phyloP scores from a whole-genome alignment of 2,888 invertebrate genomes.

The Apoda limacodes region DNA sequence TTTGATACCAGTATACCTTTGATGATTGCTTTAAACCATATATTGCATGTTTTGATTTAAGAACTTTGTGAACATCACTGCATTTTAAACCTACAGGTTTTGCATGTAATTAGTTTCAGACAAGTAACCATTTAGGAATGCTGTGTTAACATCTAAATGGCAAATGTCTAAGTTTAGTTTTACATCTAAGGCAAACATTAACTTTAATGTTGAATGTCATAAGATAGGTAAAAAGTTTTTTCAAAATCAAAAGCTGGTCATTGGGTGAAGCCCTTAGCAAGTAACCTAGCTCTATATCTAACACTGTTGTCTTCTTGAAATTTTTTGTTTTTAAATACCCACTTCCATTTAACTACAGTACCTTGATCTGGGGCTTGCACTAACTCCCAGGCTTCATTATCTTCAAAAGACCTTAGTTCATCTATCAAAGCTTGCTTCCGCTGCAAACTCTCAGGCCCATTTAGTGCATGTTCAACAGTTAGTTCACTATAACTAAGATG shows the following conservation, averaged over 20 bases:
- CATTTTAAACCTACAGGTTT: constrained; percentile 4
- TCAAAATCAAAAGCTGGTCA: constrained; percentile 8
- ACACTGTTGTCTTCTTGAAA: constrained; percentile 7
- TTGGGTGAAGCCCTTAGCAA: constrained; percentile 7
- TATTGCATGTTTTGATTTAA: constrained; percentile 2
- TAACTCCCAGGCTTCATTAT: constrained; percentile 8
- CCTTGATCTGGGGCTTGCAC: constrained; percentile 3
- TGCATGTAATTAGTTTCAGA: constrained; percentile 10
- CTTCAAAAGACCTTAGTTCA: constrained; percentile 6
- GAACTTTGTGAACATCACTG: constrained; percentile 7
- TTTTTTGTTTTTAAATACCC: too few species aligned
- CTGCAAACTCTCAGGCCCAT: too few species aligned
- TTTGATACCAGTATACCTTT: too few species aligned
- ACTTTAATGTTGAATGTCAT: constrained; percentile 11
- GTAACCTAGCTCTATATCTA: constrained; percentile 9
- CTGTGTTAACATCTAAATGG: constrained; percentile 12
- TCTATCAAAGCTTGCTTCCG: constrained; percentile 5
- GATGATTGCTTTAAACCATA: too few species aligned
- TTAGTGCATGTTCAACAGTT: too few species aligned
- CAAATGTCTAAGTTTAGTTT: constrained; percentile 8
- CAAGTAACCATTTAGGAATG: constrained; percentile 12
- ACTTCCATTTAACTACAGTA: constrained; percentile 5
- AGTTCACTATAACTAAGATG: too few species aligned
- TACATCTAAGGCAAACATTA: constrained; percentile 10
- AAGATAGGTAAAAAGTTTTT: constrained; percentile 10